Evolutionary conservation across 2,797 vertebrate genomes (phyloP).

Genomic region (Chrosomus eos): DNA sequence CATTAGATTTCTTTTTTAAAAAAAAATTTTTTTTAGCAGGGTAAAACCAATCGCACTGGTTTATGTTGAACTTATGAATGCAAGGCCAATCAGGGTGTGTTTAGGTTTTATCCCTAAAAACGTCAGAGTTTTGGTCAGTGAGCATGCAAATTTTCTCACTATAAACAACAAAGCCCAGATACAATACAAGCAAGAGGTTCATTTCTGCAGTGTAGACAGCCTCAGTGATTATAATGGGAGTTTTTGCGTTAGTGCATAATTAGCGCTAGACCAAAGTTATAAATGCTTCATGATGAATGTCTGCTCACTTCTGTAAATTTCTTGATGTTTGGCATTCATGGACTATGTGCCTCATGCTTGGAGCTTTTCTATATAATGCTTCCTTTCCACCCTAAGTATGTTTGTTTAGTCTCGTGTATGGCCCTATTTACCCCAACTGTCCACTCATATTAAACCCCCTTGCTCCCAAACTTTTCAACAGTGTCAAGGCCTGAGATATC

Average conservation of each 20-base stretch:
- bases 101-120: background rate
- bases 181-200: background rate
- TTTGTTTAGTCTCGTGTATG: too few species aligned
- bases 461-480: background rate
- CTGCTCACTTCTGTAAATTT: background rate
- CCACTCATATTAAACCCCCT: too few species aligned
- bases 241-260: background rate
- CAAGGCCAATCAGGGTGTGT: background rate
- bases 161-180: background rate
- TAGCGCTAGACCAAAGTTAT: background rate
- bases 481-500: background rate
- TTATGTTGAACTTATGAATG: background rate
- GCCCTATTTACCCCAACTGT: too few species aligned
- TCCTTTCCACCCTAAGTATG: too few species aligned
- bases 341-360: too few species aligned
- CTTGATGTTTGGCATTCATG: too few species aligned
- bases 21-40: background rate
- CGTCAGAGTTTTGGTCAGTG: too few species aligned
- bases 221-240: background rate
- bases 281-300: background rate
- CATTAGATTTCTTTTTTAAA: background rate
- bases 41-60: background rate
- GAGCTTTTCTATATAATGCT: too few species aligned
- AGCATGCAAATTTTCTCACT: background rate
- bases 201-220: background rate